Conservation (phyloP, 2,113 vertebrate species). For the Siniperca chuatsi region DNA sequence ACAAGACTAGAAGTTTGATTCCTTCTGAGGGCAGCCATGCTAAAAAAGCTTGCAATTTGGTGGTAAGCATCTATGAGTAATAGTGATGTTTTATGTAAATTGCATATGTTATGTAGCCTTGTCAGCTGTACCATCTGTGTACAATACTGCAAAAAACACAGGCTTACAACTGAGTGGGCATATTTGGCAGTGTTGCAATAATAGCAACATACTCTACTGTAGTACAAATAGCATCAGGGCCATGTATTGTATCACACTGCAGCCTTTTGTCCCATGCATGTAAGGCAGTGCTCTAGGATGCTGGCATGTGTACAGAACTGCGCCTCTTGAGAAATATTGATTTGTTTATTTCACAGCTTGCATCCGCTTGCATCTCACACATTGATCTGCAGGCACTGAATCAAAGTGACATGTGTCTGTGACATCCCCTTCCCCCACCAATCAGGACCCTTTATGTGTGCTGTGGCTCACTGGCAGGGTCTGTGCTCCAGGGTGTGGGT, state of each 20-base stretch:
- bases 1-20: constrained; percentile 9
- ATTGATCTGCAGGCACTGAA: constrained; percentile 47
- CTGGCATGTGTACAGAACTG: constrained; percentile 1
- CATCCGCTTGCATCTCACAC: constrained; percentile 38
- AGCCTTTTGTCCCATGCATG: constrained; percentile 16
- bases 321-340: constrained; percentile 55
- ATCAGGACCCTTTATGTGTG: constrained; percentile 24
- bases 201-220: constrained; percentile 6
- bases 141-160: constrained; percentile 16
- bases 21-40: neutral
- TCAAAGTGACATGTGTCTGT: constrained; percentile 53
- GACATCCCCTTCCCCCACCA: constrained; percentile 28
- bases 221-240: neutral
- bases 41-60: constrained; percentile 9
- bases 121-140: constrained; percentile 59
- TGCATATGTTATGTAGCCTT: constrained; percentile 20
- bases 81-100: constrained; percentile 31
- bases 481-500: constrained; percentile 47
- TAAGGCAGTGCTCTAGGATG: constrained; percentile 13
- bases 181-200: constrained; percentile 31
- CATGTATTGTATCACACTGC: neutral
- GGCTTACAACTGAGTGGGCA: constrained; percentile 50
- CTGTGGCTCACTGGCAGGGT: constrained; percentile 39
- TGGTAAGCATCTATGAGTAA: constrained; percentile 8
- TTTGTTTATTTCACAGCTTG: constrained; percentile 65